Conservation (phyloP, 2,113 vertebrate species). For the Furnarius figulus region DNA sequence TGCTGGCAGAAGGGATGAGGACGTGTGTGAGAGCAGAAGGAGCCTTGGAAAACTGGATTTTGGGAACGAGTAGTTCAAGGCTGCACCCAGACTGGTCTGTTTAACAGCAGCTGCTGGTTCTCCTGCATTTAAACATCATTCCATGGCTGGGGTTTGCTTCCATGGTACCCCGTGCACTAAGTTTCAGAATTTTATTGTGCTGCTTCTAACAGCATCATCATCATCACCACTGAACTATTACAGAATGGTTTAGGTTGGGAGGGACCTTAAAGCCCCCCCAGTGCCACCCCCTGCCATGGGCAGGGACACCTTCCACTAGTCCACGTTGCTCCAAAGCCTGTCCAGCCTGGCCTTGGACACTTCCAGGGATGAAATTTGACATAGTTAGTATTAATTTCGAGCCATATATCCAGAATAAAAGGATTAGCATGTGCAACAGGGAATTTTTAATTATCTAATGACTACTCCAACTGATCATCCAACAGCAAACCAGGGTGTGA, state of each 20-base stretch:
- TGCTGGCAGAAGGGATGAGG: not conserved
- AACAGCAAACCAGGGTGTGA: not conserved
- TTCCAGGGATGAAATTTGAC: not conserved
- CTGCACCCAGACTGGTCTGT: fast-evolving
- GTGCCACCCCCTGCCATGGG: not conserved
- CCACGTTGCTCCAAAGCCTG: not conserved
- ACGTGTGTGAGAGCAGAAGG: not conserved
- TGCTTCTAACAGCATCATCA: not conserved
- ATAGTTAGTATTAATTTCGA: fast-evolving
- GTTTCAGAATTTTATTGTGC: not conserved
- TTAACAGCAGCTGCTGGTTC: not conserved
- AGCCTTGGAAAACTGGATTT: not conserved
- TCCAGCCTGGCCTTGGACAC: not conserved
- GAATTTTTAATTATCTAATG: not conserved
- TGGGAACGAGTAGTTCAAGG: not conserved
- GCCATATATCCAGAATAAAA: not conserved
- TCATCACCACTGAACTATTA: not conserved
- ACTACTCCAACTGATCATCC: fast-evolving
- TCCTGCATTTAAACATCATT: fast-evolving
- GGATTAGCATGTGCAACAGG: fast-evolving
- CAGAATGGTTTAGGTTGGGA: not conserved
- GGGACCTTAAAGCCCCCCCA: not conserved
- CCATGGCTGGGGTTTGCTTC: fast-evolving
- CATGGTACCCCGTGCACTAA: fast-evolving
- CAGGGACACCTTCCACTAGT: not conserved